These are phyloP conservation scores for Menura novaehollandiae DNA, from an alignment of 2,113 vertebrate species.

Conservation along the genomic window DNA sequence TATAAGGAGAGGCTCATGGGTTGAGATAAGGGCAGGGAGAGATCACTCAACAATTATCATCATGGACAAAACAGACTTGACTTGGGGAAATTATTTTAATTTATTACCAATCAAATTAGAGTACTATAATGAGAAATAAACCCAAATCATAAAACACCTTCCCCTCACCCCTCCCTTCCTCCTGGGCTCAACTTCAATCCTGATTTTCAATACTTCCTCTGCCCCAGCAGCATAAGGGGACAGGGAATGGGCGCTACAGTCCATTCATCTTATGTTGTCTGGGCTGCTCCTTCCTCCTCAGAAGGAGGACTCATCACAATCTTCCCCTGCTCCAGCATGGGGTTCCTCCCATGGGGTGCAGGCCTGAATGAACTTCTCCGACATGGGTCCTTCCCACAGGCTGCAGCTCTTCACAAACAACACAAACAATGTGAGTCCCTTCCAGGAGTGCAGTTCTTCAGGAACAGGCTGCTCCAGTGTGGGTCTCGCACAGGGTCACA, in stretches of 20 bases:
- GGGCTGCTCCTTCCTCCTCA: neutral
- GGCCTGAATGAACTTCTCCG: neutral
- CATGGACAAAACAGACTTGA: neutral
- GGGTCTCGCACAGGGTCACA: fast-evolving
- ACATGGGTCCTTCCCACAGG: neutral
- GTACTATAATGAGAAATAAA: neutral
- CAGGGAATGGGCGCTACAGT: neutral
- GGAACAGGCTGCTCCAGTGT: neutral
- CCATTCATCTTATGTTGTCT: neutral
- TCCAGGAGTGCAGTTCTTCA: neutral
- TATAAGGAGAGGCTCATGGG: neutral
- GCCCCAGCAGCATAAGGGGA: neutral
- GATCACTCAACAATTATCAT: neutral
- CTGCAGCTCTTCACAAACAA: neutral
- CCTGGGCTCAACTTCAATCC: neutral
- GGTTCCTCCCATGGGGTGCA: neutral
- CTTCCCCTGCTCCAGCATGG: neutral
- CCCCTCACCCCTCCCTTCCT: neutral
- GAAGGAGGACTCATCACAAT: neutral
- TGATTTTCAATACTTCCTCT: neutral
- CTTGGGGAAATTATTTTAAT: neutral
- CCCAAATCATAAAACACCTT: neutral
- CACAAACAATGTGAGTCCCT: neutral
- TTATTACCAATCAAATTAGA: neutral
- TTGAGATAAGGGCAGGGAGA: neutral